Base-by-base conservation (phyloP, 2,888 invertebrate genomes). In the Gymnocheta viridis region DNA sequence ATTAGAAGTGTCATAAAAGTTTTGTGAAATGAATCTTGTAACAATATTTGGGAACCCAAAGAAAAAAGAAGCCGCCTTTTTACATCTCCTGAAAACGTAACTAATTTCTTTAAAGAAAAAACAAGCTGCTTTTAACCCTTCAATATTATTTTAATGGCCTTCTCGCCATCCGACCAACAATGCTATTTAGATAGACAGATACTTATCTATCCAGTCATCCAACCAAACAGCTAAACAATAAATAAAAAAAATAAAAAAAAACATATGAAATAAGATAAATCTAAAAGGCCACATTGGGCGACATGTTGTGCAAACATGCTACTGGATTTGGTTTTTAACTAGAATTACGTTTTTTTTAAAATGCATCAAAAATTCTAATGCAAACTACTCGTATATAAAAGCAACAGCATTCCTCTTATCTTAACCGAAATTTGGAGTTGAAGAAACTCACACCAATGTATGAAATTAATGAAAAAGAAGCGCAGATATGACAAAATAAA, bases 301-400 rank as follows among this genome's bases (percentile, higher is more conserved):
- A 90, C 90, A 90, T 90, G 90, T 90, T 90, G 90, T 90, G 89
- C 90, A 90, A 90, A 90, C 91, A 90, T 89, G 90, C 90, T 90
- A 90, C 91, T 86, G 91, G 87, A 90, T 90, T 88, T 85, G 80
- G 76, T 64, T 78, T 86, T 85, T 86, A 85, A 85, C 72, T 78
- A 82, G 73, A 64, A 80, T 62, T 41, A 38, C 47, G 2, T 24
- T 51, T 64, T 62, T 41, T 54, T 58, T 29, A 19, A 67, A 54
- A 79, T 82, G 76, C 74, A 79, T 56, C 69, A 74, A n/a, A n/a
- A n/a, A n/a, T 56, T 73, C 38, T 24, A 58, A 49, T 24, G 22
- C 47, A 38, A 7, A 19, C 66, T 54, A 7, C 54, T 17, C 27
- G n/a, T 0, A 14, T 67, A 24, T 14, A 49, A 47, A 19, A 58